A percentile compares a stretch with the other conserved stretches of the same genome.
These are phyloP conservation scores for Corythornis leucogaster DNA, from an alignment of 2,797 vertebrate species.

Conservation along the genomic window DNA sequence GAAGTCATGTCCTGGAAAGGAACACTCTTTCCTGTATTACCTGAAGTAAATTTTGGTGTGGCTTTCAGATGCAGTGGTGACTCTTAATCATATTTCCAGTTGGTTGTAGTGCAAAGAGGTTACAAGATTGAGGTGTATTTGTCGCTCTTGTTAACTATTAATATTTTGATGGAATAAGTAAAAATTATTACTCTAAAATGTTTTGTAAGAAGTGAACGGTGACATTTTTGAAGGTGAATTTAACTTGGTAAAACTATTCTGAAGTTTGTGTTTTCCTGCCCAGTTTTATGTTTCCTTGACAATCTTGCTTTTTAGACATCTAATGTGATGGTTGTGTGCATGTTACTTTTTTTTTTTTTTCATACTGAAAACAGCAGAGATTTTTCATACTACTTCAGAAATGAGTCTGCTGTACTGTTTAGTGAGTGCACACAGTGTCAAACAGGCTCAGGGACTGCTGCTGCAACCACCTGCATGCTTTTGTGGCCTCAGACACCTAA, in stretches of 20 bases:
- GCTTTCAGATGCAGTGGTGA: background rate
- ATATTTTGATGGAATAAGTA: background rate
- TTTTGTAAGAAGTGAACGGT: background rate
- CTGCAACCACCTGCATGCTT: fast-evolving
- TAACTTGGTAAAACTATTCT: background rate
- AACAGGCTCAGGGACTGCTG: no score
- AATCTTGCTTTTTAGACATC: background rate
- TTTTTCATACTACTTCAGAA: background rate
- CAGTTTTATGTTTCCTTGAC: background rate
- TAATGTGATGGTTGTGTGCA: background rate
- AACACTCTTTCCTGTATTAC: fast-evolving
- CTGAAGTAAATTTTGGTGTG: background rate
- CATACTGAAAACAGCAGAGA: background rate
- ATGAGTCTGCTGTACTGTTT: background rate
- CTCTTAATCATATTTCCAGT: background rate
- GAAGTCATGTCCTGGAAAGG: background rate
- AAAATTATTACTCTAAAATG: background rate
- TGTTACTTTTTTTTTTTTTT: background rate
- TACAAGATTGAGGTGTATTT: background rate
- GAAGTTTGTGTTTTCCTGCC: background rate
- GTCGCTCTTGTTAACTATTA: fast-evolving
- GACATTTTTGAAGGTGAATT: background rate
- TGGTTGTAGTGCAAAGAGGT: background rate
- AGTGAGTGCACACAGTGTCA: fast-evolving
- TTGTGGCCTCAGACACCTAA: background rate